A percentile compares a stretch with the other conserved stretches of the same genome.
Evolutionary conservation across 2,888 invertebrate genomes (phyloP).

Genomic region (Plutella xylostella): DNA sequence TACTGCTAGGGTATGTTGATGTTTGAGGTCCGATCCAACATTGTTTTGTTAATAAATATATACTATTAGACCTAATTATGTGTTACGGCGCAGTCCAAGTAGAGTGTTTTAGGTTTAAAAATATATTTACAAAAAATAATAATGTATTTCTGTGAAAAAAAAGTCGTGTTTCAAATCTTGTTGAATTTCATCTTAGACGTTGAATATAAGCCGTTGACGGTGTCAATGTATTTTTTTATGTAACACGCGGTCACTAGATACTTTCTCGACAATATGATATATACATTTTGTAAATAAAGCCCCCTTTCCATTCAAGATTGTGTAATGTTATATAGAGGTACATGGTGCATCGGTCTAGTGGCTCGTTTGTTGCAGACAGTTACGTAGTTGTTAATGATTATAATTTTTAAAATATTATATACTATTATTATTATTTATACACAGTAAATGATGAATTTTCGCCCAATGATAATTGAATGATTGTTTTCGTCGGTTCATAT

Average conservation of each 20-base stretch:
- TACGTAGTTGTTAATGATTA: slow-evolving; percentile 32
- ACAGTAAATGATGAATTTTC: slow-evolving; percentile 37
- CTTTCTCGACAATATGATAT: slow-evolving; percentile 16
- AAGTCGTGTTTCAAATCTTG: slow-evolving; percentile 30
- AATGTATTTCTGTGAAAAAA: slow-evolving; percentile 18
- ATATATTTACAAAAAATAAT: slow-evolving; percentile 4
- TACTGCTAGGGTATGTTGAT: no score
- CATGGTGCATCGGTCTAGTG: not conserved
- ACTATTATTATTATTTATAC: slow-evolving; percentile 47
- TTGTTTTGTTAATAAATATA: slow-evolving; percentile 24
- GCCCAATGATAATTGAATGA: slow-evolving; percentile 33
- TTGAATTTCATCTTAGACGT: slow-evolving; percentile 22
- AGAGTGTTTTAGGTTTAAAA: slow-evolving; percentile 31
- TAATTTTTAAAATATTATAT: slow-evolving; percentile 25
- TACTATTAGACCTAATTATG: slow-evolving; percentile 5
- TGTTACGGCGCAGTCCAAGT: slow-evolving; percentile 23
- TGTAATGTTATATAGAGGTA: not conserved
- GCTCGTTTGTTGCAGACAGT: slow-evolving; percentile 4
- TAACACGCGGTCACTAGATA: not conserved
- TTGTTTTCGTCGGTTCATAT: slow-evolving; percentile 26
- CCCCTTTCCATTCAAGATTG: not conserved
- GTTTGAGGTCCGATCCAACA: slow-evolving; percentile 1
- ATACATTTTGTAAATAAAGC: slow-evolving; percentile 18
- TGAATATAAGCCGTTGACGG: not conserved
- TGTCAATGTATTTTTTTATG: not conserved